phyloP scores from a whole-genome alignment of 2,797 vertebrate genomes.

The Aulostomus chinensis region DNA sequence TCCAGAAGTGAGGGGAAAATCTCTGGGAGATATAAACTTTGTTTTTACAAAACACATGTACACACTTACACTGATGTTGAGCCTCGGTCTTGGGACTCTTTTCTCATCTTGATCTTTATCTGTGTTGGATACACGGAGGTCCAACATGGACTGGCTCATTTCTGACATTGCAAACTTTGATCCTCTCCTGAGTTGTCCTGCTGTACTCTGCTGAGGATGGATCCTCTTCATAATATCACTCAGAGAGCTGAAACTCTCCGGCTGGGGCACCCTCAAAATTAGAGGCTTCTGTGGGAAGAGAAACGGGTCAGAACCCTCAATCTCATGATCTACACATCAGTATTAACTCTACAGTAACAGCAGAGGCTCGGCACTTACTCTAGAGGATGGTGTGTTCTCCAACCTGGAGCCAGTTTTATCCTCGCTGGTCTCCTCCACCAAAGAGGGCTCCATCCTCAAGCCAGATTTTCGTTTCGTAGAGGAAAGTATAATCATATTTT shows the following conservation, averaged over 20 bases:
- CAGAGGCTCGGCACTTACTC: conserved; percentile 55
- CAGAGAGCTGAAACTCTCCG: conserved; percentile 53
- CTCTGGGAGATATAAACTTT: too few relatives aligned
- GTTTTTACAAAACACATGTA: background rate
- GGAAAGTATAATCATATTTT: background rate
- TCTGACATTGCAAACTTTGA: conserved; percentile 27
- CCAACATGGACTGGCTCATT: conserved; percentile 67
- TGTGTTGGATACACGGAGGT: conserved; percentile 44
- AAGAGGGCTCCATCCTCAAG: conserved; percentile 1
- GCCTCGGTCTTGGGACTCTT: conserved; percentile 26
- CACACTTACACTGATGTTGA: conserved; percentile 61
- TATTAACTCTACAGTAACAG: background rate
- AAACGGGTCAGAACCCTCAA: conserved; percentile 11
- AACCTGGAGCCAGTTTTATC: background rate
- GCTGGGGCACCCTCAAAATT: conserved; percentile 60
- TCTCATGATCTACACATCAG: background rate
- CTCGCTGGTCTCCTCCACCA: conserved; percentile 8
- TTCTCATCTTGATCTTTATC: conserved; percentile 16
- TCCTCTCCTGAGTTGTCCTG: conserved; percentile 9
- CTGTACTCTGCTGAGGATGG: conserved; percentile 17
- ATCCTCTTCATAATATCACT: conserved; percentile 72
- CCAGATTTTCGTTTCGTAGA: background rate
- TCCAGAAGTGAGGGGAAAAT: too few relatives aligned
- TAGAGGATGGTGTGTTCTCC: conserved; percentile 35
- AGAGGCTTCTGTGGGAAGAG: conserved; percentile 63